Percentiles rank a stretch among this genome's conserved stretches.
Conservation (phyloP, 2,113 vertebrate species). For the Uria lomvia region DNA sequence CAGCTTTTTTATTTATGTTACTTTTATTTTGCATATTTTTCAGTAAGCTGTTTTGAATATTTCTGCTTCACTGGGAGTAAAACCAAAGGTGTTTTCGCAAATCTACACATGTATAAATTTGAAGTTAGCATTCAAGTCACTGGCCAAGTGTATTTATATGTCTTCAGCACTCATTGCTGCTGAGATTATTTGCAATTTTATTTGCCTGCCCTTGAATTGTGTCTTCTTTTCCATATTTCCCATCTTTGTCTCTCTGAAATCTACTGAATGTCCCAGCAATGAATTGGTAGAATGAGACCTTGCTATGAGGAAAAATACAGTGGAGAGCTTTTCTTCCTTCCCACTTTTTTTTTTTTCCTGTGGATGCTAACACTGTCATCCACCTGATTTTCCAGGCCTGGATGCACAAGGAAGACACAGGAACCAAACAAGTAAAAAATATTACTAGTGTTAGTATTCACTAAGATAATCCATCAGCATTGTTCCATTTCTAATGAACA, state of each 20-base stretch:
- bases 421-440: background rate
- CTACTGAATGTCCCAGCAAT: background rate
- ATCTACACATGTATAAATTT: background rate
- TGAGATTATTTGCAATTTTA: background rate
- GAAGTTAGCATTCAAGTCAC: background rate
- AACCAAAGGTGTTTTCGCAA: background rate
- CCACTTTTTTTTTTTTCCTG: background rate
- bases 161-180: background rate
- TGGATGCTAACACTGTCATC: fast-evolving
- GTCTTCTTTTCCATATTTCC: background rate
- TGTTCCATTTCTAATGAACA: background rate
- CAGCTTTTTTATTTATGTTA: background rate
- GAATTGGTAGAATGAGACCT: background rate
- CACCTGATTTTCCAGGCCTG: background rate
- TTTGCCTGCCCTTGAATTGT: background rate
- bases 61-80: background rate
- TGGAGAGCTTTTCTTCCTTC: background rate
- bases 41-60: background rate
- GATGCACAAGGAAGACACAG: background rate
- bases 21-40: background rate
- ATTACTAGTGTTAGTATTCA: background rate
- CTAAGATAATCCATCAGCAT: background rate
- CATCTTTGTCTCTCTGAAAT: background rate
- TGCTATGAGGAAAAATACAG: background rate
- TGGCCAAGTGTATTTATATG: background rate